phyloP scores from a whole-genome alignment of 2,797 vertebrate species.

The Aotus griseimembra region DNA sequence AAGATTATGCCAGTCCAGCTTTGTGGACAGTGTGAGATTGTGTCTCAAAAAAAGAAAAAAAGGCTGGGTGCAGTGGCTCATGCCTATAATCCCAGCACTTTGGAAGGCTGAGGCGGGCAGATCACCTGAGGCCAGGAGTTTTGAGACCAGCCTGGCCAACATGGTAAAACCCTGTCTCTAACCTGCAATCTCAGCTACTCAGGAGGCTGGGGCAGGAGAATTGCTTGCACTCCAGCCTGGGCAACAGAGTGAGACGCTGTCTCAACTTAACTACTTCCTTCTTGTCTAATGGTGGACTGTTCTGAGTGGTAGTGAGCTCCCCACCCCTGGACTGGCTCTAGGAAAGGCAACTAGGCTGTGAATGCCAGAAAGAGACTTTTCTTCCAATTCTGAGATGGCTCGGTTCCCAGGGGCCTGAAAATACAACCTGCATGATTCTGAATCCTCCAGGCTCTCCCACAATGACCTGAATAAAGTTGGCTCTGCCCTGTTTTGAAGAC shows the following conservation, averaged over 20 bases:
- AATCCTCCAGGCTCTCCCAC: background rate
- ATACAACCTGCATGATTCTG: background rate
- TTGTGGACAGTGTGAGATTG: background rate
- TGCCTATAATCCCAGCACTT: background rate
- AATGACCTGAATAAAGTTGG: background rate
- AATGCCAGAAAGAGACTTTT: background rate
- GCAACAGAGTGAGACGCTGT: background rate
- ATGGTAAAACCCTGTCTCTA: background rate
- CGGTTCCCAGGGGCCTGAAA: background rate
- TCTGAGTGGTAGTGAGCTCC: background rate
- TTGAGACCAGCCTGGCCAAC: background rate
- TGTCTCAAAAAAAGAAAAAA: background rate
- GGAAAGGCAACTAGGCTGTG: background rate
- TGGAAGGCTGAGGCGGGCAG: background rate
- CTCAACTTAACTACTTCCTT: background rate
- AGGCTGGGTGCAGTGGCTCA: background rate
- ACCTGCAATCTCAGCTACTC: background rate
- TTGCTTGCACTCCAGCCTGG: background rate
- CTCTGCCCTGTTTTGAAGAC: background rate
- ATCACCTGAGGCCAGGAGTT: background rate
- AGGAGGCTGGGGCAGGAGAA: background rate
- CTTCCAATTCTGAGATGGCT: background rate
- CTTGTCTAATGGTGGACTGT: background rate
- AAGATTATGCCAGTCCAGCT: background rate
- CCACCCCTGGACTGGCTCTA: background rate